Evolutionary conservation across 2,888 invertebrate genomes (phyloP).

Genomic region (Sylvicola fuscatus): DNA sequence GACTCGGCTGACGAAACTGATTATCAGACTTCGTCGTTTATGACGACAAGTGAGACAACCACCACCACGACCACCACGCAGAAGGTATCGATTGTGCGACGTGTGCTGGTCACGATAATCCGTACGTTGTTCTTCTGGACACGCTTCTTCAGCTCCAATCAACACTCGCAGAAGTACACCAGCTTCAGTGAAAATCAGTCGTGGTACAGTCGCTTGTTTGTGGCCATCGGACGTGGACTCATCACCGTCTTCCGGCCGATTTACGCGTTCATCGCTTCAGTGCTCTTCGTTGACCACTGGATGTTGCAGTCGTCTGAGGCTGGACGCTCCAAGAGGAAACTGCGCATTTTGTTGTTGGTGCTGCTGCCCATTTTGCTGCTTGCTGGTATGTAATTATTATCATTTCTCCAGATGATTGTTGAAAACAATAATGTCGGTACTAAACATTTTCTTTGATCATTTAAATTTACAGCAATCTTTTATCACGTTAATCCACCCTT

Average conservation of each 20-base stretch:
- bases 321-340: conserved; percentile 17
- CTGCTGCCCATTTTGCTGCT: conserved; percentile 32
- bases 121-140: too few relatives aligned
- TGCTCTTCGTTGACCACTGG: conserved; percentile 20
- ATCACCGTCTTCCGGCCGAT: conserved; percentile 13
- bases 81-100: too few relatives aligned
- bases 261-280: conserved; percentile 19
- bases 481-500: too few relatives aligned
- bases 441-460: too few relatives aligned
- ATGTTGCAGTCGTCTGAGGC: conserved; percentile 10
- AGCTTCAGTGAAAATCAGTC: too few relatives aligned
- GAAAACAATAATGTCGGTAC: not conserved
- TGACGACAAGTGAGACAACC: too few relatives aligned
- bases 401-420: not conserved
- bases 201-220: too few relatives aligned
- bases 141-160: too few relatives aligned
- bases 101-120: too few relatives aligned
- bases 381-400: conserved; percentile 29
- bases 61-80: too few relatives aligned
- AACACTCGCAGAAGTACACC: too few relatives aligned
- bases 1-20: not conserved
- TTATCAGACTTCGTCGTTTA: not conserved
- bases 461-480: too few relatives aligned
- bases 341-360: conserved; percentile 22
- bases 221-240: conserved; percentile 7